phyloP scores from a whole-genome alignment of 1,140 invertebrate genomes.

The Cylas formicarius region DNA sequence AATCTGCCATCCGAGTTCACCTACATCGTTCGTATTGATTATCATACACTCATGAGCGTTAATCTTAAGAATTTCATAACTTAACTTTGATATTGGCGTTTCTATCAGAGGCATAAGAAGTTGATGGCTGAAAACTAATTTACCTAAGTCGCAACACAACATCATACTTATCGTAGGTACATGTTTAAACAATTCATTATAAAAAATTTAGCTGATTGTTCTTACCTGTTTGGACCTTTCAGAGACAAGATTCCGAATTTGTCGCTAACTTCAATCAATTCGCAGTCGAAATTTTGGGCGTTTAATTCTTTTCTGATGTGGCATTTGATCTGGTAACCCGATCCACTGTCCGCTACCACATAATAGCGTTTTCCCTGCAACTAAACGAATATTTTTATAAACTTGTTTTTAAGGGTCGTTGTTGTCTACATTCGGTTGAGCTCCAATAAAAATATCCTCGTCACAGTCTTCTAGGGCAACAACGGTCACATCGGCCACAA shows the following conservation, averaged over 20 bases:
- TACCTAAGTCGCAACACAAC: slow-evolving; percentile 4
- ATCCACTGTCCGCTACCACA: slow-evolving; percentile 71
- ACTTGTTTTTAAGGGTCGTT: too few relatives aligned
- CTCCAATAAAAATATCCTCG: too few relatives aligned
- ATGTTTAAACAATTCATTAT: too few relatives aligned
- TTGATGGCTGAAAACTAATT: slow-evolving; percentile 44
- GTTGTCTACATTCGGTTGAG: too few relatives aligned
- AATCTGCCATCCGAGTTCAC: slow-evolving; percentile 81
- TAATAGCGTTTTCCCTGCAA: slow-evolving; percentile 67
- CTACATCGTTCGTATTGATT: slow-evolving; percentile 72
- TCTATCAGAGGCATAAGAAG: slow-evolving; percentile 45
- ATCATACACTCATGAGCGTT: too few relatives aligned
- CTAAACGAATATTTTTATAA: neutral
- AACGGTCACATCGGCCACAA: slow-evolving; percentile 78
- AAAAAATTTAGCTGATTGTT: too few relatives aligned
- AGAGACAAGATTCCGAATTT: slow-evolving; percentile 77
- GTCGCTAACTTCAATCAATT: slow-evolving; percentile 65
- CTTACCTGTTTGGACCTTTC: slow-evolving; percentile 68
- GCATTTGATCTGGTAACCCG: slow-evolving; percentile 64
- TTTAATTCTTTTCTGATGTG: slow-evolving; percentile 63
- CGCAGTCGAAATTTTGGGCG: slow-evolving; percentile 65
- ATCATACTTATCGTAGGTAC: too few relatives aligned
- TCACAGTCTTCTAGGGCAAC: slow-evolving; percentile 58
- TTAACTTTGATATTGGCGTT: slow-evolving; percentile 47
- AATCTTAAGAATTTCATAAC: too few relatives aligned